A percentile compares a stretch with the other conserved stretches of the same genome.
These are phyloP conservation scores for Heterochromis multidens DNA, from an alignment of 2,113 vertebrate genomes.

Conservation along the genomic window DNA sequence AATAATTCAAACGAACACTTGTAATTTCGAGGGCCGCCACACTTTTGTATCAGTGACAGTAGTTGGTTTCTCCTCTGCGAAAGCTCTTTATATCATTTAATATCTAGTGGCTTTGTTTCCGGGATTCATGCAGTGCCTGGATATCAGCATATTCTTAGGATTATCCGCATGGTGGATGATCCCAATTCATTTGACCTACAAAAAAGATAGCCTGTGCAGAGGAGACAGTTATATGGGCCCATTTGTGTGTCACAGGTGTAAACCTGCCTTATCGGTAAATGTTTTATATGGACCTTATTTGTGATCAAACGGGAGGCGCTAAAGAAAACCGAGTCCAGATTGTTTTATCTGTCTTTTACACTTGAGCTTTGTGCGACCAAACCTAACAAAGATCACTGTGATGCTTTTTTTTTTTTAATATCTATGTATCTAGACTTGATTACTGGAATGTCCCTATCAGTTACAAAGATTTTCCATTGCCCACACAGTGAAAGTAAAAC, in stretches of 20 bases:
- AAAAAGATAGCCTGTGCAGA: slow-evolving; percentile 27
- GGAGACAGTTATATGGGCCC: slow-evolving; percentile 20
- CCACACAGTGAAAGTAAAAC: slow-evolving; percentile 56
- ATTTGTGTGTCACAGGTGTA: slow-evolving; percentile 43
- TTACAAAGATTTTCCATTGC: slow-evolving; percentile 59
- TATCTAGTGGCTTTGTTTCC: slow-evolving; percentile 52
- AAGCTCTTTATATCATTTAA: slow-evolving; percentile 24
- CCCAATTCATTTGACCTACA: slow-evolving; percentile 60
- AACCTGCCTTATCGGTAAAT: slow-evolving; percentile 4
- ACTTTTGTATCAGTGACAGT: slow-evolving; percentile 3
- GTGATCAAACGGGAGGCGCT: not conserved
- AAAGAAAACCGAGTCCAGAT: not conserved
- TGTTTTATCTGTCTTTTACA: not conserved
- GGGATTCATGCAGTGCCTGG: slow-evolving; percentile 20
- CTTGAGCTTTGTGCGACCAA: not conserved
- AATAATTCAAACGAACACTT: slow-evolving; percentile 60
- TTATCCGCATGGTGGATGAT: slow-evolving; percentile 54
- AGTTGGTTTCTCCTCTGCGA: slow-evolving; percentile 4
- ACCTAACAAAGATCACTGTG: not conserved
- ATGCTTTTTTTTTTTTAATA: not conserved
- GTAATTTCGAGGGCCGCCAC: slow-evolving; percentile 35
- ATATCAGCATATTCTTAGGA: slow-evolving; percentile 59
- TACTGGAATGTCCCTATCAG: slow-evolving; percentile 44
- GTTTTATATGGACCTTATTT: slow-evolving; percentile 5
- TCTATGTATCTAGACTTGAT: not conserved